Evolutionary conservation across 2,797 vertebrate genomes (phyloP).

Genomic region (Poecile montanus): DNA sequence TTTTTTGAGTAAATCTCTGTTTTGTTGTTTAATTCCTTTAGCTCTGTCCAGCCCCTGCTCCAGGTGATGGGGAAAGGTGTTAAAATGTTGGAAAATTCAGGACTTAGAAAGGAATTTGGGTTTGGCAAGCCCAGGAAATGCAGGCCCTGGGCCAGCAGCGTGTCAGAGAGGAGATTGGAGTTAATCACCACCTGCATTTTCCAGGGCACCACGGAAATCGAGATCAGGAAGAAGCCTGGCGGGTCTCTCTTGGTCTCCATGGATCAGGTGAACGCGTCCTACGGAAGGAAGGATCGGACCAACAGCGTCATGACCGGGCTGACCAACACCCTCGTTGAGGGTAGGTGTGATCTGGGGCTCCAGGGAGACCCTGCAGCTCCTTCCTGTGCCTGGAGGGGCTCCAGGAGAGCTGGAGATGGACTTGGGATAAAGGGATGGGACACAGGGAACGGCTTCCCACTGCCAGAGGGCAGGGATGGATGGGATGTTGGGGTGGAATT

Average conservation of each 20-base stretch:
- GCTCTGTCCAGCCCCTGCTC: too few species aligned
- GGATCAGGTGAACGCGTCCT: constrained; percentile 94
- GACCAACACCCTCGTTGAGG: constrained; percentile 96
- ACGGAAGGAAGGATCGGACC: constrained; percentile 92
- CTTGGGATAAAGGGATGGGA: too few species aligned
- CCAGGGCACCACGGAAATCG: constrained; percentile 90
- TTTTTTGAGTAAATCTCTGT: too few species aligned
- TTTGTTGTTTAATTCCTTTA: too few species aligned
- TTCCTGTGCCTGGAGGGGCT: background rate
- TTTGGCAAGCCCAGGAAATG: background rate
- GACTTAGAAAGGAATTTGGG: too few species aligned
- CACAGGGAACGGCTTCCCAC: background rate
- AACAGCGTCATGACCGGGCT: constrained; percentile 95
- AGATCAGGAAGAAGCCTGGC: constrained; percentile 93
- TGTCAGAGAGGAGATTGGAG: background rate
- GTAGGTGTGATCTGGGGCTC: constrained; percentile 70
- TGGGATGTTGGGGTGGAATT: background rate
- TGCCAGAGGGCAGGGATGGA: accelerated
- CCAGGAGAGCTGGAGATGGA: background rate
- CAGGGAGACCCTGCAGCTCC: too few species aligned
- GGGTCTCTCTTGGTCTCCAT: constrained; percentile 98
- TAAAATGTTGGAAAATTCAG: too few species aligned
- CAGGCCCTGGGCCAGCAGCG: background rate
- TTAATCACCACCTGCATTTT: background rate
- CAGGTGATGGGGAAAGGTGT: too few species aligned